These are phyloP conservation scores for Sandelia bainsii DNA, from an alignment of 2,797 vertebrate species.

Conservation along the genomic window DNA sequence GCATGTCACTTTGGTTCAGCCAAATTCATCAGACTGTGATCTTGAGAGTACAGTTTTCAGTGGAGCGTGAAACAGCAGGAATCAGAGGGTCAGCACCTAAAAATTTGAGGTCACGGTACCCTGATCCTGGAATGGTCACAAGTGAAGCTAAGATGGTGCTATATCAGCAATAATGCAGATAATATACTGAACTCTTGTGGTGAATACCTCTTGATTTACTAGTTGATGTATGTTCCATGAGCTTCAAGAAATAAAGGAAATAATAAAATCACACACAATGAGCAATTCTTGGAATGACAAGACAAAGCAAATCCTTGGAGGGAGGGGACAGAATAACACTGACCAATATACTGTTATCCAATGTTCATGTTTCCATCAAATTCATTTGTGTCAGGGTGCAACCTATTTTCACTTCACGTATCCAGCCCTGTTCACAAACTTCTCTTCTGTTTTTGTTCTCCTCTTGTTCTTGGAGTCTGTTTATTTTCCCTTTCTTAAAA, in stretches of 20 bases:
- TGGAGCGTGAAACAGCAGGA: background rate
- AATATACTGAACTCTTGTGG: background rate
- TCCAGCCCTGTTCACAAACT: background rate
- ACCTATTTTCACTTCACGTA: background rate
- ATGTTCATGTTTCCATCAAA: background rate
- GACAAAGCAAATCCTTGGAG: background rate
- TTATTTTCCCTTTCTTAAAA: conserved; percentile 28
- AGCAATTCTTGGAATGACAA: background rate
- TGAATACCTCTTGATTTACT: background rate
- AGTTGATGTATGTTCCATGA: background rate
- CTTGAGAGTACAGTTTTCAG: conserved; percentile 1
- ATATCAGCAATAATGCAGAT: background rate
- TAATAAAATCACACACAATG: background rate
- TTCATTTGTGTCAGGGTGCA: background rate
- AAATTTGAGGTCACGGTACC: background rate
- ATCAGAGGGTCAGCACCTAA: background rate
- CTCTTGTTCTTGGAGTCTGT: background rate
- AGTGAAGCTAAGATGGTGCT: background rate
- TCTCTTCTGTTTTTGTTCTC: background rate
- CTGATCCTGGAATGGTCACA: background rate
- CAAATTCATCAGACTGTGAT: background rate
- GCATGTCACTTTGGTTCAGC: background rate
- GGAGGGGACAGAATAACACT: background rate
- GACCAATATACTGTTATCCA: too few relatives aligned
- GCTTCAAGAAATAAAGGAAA: background rate